Evolutionary conservation across 2,113 vertebrate genomes (phyloP), one percentile per base, ranked within the genome.

Genomic region (Brachirus orientalis): DNA sequence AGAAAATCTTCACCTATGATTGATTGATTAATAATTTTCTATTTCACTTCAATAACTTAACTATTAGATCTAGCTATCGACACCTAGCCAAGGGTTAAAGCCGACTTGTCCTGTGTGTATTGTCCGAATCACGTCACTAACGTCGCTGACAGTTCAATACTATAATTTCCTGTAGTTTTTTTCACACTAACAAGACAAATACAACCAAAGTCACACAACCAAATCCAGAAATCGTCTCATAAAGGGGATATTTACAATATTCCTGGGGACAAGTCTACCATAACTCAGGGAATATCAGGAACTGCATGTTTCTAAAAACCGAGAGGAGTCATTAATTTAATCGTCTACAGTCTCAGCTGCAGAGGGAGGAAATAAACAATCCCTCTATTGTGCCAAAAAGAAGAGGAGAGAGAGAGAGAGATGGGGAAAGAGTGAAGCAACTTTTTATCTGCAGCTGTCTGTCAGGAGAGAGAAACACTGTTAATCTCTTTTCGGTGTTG

Each of bases 371-470:
- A 17, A 41, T 1, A 10, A 80, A 83, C 80, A 88, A 74, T 68
- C 74, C 16, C 50, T 43, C 78, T 51, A 66, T 83, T 87, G 86
- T 85, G 57, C 57, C 1, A 0, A 33, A 44, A 48, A 76, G n/a
- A n/a, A n/a, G n/a, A 58, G 36, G 9, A 22, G 19, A 28, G 4
- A 11, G 18, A 22, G 20, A 13, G 18, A 20, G 46, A 48, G 46
- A 4, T 19, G 17, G 18, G 46, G 1, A 11, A 3, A 37, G 4
- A 12, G 19, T 50, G 19, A 28, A n/a, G 10, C 9, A 37, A 11
- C 53, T 77, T 10, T 20, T 67, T 84, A 79, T 87, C 75, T 84
- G 84, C 84, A 85, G 78, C 80, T 84, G 84, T 83, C 82, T 46
- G 22, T 69, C 57, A 33, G 55, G 62, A 46, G 45, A 33, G 48